Evolutionary conservation across 2,888 invertebrate genomes (phyloP).

Genomic region (Pollenia angustigena): DNA sequence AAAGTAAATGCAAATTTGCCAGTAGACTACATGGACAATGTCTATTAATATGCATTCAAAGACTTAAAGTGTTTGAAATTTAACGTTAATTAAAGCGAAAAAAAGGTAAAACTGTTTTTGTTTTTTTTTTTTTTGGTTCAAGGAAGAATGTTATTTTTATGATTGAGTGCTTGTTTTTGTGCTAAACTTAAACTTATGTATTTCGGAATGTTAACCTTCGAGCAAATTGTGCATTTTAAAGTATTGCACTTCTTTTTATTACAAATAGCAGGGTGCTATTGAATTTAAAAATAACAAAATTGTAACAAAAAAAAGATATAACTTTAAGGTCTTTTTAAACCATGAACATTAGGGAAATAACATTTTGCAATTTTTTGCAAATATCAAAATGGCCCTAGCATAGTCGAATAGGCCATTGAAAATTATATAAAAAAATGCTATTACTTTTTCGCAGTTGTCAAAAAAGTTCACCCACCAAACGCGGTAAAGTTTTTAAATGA

Average conservation of each 20-base stretch:
- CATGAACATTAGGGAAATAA: too few species aligned
- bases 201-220: conserved; percentile 22
- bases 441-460: too few species aligned
- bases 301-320: too few species aligned
- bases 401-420: too few species aligned
- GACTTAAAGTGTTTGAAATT: conserved; percentile 8
- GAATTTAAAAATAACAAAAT: not conserved
- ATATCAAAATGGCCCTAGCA: too few species aligned
- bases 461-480: too few species aligned
- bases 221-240: conserved; percentile 25
- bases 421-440: too few species aligned
- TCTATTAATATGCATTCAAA: not conserved
- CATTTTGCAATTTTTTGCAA: too few species aligned
- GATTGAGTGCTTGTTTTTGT: not conserved
- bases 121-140: conserved; percentile 8
- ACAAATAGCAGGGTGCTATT: not conserved
- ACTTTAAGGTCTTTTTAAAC: too few species aligned
- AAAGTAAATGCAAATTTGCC: conserved; percentile 54
- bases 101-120: not conserved
- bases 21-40: not conserved
- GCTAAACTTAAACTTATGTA: not conserved
- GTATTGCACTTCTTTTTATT: conserved; percentile 6
- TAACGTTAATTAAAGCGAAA: conserved; percentile 15
- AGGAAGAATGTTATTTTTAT: conserved; percentile 11
- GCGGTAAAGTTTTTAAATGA: too few species aligned